Evolutionary conservation across 1,140 invertebrate genomes (phyloP), one percentile per base, ranked within the genome.

Genomic region (Papilio polyxenes): DNA sequence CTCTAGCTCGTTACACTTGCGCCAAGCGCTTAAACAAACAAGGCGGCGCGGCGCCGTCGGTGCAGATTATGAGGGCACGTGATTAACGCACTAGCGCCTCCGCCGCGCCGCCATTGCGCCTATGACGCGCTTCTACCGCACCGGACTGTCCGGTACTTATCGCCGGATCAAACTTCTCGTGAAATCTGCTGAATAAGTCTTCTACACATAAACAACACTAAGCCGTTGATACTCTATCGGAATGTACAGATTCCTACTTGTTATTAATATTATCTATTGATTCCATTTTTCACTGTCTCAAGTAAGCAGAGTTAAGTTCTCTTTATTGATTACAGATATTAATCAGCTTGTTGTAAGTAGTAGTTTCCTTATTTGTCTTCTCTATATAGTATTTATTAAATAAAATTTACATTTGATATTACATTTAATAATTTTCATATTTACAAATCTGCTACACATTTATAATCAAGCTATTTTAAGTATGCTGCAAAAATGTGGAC

Each of bases 11-110:
- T 88, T 85, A 83, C 82, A 86, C 88, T 93, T 93, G 90, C 86
- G 91, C 92, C 92, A 92, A 86, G 83, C 91, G 85, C 56, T 83
- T 92, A 94, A 80, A 91, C 92, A 93, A 94, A 93, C 92, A 94
- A 85, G 87, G 91, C 87, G 89, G 90, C 92, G 91, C 87, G 89
- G 90, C 92, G 90, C 89, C 89, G 90, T 87, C 89, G 89, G 83
- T 85, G 85, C 83, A 92, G 91, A 93, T 93, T 92, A 94, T 92
- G 92, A 93, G 93, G 90, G 85, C 83, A 85, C 85, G 85, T 92
- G 92, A 94, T 94, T 93, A 88, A 90, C 89, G 86, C 89, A 87
- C 89, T 91, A 92, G 88, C 87, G 87, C 84, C 86, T 86, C 81
- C 86, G 88, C 89, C 85, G 86, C 85, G 88, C 86, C 82, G 17